A percentile compares a stretch with the other conserved stretches of the same genome.
phyloP scores from a whole-genome alignment of 1,140 invertebrate genomes.

The Cheumatopsyche charites region DNA sequence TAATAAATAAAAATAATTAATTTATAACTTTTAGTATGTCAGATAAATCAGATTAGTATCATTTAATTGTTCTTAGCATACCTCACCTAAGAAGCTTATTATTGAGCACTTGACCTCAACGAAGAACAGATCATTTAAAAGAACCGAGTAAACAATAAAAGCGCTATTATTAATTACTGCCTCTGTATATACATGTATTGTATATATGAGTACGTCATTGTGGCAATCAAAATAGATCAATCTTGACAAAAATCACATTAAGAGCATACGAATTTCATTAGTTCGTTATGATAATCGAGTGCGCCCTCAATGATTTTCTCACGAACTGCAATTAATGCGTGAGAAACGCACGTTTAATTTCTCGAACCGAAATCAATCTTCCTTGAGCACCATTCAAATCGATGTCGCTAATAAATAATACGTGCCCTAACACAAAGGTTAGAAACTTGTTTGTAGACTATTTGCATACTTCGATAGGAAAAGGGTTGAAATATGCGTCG shows the following conservation, averaged over 20 bases:
- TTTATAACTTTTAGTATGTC: too few species aligned
- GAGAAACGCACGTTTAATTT: conserved; percentile 22
- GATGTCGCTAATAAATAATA: conserved; percentile 25
- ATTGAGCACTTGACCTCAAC: too few species aligned
- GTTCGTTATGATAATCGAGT: conserved; percentile 4
- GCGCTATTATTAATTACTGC: too few species aligned
- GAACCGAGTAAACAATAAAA: too few species aligned
- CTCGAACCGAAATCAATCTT: conserved; percentile 19
- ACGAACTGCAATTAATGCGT: conserved; percentile 23
- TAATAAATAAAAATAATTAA: too few species aligned
- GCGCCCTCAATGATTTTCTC: conserved; percentile 25
- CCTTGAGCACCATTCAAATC: conserved; percentile 17
- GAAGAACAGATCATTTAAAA: too few species aligned
- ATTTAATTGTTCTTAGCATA: too few species aligned
- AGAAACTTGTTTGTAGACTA: conserved; percentile 2
- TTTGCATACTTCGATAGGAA: conserved; percentile 20
- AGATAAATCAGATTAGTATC: too few species aligned
- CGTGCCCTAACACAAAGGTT: not conserved
- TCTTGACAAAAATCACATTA: conserved; percentile 11
- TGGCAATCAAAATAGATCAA: conserved; percentile 10
- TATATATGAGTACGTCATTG: conserved; percentile 3
- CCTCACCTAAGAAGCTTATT: too few species aligned
- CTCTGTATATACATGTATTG: too few species aligned
- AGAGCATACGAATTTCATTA: not conserved
- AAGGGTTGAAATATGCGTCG: conserved; percentile 10